Evolutionary conservation across 2,113 vertebrate species (phyloP).

Genomic region (Deroptyus accipitrinus): DNA sequence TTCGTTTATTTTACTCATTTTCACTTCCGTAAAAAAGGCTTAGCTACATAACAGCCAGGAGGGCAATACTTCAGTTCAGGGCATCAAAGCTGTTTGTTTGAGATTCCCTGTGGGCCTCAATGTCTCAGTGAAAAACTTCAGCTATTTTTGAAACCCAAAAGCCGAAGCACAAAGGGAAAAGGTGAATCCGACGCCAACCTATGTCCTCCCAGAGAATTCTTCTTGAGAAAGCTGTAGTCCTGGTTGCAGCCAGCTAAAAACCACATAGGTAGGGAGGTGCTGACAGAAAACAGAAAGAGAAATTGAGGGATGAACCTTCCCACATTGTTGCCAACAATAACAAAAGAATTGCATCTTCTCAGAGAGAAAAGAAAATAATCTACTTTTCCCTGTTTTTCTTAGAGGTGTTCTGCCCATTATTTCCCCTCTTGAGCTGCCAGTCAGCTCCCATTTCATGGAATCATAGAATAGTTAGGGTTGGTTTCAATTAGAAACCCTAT

Average conservation of each 20-base stretch:
- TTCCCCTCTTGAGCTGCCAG: not conserved
- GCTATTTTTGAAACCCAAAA: not conserved
- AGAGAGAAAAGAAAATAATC: not conserved
- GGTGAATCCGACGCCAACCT: not conserved
- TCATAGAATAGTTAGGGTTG: not conserved
- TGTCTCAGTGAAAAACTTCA: not conserved
- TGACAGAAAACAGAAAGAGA: not conserved
- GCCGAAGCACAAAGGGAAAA: not conserved
- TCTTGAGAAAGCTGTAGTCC: not conserved
- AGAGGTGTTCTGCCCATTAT: not conserved
- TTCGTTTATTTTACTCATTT: not conserved
- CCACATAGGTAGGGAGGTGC: not conserved
- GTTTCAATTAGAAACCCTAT: not conserved
- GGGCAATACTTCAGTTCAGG: not conserved
- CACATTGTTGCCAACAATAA: not conserved
- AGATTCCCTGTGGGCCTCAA: not conserved
- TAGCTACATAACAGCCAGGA: not conserved
- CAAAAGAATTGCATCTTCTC: not conserved
- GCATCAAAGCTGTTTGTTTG: not conserved
- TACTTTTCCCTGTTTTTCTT: not conserved
- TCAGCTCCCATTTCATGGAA: not conserved
- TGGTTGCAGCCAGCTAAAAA: not conserved
- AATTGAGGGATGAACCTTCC: not conserved
- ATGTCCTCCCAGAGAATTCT: not conserved
- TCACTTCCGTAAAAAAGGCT: not conserved